Evolutionary conservation across 2,113 vertebrate species (phyloP), one percentile per base, ranked within the genome.

Genomic region (Pimephales promelas): DNA sequence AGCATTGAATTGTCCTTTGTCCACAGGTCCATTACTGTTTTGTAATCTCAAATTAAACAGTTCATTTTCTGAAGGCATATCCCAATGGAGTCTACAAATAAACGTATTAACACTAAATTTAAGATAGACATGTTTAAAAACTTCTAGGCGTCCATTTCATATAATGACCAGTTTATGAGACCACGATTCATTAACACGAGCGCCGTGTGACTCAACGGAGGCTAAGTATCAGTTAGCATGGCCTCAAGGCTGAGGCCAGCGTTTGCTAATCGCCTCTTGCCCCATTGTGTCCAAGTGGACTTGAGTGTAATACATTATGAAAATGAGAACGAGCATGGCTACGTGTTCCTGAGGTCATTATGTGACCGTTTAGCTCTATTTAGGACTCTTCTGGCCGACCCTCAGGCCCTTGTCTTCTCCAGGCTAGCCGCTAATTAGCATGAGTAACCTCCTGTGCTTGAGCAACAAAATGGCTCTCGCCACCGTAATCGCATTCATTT

Each of bases 381-480:
- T 91, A 88, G 89, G 90, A 90, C 90, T 89, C 88, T 90, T 70
- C 84, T 81, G 86, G 83, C 84, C 76, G 85, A 90, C 91, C 93
- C 92, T 59, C 87, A 92, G 92, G 91, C 89, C 90, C 91, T 90
- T 90, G 72, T 49, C 90, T 88, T 90, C 92, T 92, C 89, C 57
- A 83, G 88, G 90, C 90, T 92, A 93, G 86, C 84, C 85, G 88
- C 88, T 95, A 93, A 95, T 94, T 93, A 93, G 89, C 92, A 91
- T 87, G 88, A 91, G 89, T 82, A 90, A 88, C 82, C 86, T 88
- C 82, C 47, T 79, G 87, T 88, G 90, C 90, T 59, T 61, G 64
- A 74, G 86, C 77, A 66, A 34, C 77, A 87, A 89, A 86, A 91
- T 74, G 84, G 88, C 83, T 87, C 88, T 89, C 68, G 47, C 61